These are phyloP conservation scores for Harlomillsia oculata DNA, from an alignment of 1,140 invertebrate genomes.

Conservation along the genomic window DNA sequence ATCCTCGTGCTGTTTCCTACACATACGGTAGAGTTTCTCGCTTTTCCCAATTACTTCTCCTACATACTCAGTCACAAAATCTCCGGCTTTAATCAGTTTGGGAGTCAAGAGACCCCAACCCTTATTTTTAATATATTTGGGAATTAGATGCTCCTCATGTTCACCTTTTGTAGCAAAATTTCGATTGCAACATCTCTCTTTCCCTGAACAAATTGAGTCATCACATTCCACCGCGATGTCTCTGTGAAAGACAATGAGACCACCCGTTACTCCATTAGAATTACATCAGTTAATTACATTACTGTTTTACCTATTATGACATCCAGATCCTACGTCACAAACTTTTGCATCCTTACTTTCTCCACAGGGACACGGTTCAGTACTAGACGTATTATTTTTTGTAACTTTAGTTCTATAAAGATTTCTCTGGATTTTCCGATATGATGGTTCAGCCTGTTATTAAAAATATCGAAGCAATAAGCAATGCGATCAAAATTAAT, in stretches of 20 bases:
- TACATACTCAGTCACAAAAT: conserved; percentile 25
- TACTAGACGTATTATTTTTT: background rate
- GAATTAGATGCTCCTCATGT: background rate
- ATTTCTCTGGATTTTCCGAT: conserved; percentile 29
- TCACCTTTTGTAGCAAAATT: conserved; percentile 12
- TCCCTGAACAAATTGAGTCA: conserved; percentile 1
- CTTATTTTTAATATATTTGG: conserved; percentile 6
- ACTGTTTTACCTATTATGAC: conserved; percentile 22
- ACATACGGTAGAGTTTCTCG: conserved; percentile 12
- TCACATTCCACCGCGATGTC: conserved; percentile 16
- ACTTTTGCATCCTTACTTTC: background rate
- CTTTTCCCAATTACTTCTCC: conserved; percentile 25
- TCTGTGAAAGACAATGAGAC: background rate
- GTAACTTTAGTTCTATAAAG: background rate
- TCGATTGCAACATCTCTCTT: conserved; percentile 16
- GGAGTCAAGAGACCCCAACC: conserved; percentile 21
- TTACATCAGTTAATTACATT: background rate
- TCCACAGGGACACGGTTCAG: conserved; percentile 9
- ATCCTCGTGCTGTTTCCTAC: conserved; percentile 17
- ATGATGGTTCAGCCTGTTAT: conserved; percentile 20
- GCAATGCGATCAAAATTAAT: too few relatives aligned
- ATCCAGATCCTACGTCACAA: conserved; percentile 14
- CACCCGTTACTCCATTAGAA: background rate
- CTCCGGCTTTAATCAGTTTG: conserved; percentile 3
- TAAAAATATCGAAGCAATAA: background rate